Evolutionary conservation across 2,797 vertebrate species (phyloP), one percentile per base, ranked within the genome.

Genomic region (Onychomys torridus): DNA sequence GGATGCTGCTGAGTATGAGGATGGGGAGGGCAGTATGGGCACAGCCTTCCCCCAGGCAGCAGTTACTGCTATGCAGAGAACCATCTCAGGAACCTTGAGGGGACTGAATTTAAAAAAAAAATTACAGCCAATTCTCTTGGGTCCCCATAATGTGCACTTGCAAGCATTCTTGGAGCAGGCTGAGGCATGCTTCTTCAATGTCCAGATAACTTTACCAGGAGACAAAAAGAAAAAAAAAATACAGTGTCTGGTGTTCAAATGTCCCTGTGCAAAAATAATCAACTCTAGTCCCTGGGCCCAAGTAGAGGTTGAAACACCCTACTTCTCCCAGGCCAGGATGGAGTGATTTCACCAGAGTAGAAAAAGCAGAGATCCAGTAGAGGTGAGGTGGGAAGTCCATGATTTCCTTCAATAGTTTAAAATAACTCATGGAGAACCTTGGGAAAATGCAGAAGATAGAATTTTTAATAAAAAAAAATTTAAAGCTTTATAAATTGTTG

Each of bases 251-350:
- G 95, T 82, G 90, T 96, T 98, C 98, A 97, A 97, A 98, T 96
- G 87, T 25, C 78, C 77, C 87, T 83, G 55, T 89, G 97, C 96
- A 97, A 98, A 98, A 98, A 98, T 95, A 97, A 97, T 97, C 94
- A 97, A 40, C 78, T 88, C 3, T 5, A 14, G 55, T 90, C 84
- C 95, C 65, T 57, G 94, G 79, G 85, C 32, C 73, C 86, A 90
- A 27, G 6, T 11, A 63, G 2, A 1, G 25, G 85, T 97, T 98
- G 97, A 95, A 97, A 95, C 52, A 91, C 0, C 27, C 37, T 87
- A 34, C 75, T 90, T 71, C 25, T 95, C 63, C 57, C 75, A 90
- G 34, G 25, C 90, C 91, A 49, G 75, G 91, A 84, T 21, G 82
- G 37, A n/a, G 10, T 11, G 82, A 75, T 92, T 96, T 95, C 91